These are phyloP conservation scores for Anthopleura sola DNA, from an alignment of 64 coral and sea anemone species.

Conservation along the genomic window DNA sequence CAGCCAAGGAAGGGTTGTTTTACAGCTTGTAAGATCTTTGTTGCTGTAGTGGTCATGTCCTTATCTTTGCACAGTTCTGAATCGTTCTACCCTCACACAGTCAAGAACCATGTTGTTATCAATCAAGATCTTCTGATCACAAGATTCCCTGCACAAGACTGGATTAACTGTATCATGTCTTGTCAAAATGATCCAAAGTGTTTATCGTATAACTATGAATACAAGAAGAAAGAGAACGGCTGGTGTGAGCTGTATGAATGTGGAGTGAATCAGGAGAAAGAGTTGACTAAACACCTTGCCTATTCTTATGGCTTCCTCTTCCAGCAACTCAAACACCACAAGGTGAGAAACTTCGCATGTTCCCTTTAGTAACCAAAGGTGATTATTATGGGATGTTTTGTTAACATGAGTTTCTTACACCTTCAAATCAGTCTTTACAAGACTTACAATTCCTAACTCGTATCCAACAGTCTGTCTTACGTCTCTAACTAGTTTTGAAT, in stretches of 20 bases:
- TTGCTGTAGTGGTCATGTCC: neutral
- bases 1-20: neutral
- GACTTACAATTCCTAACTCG: too few species aligned
- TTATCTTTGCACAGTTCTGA: neutral
- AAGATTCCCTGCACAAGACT: neutral
- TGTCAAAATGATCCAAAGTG: constrained; percentile 16
- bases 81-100: neutral
- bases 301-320: constrained; percentile 2
- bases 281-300: neutral
- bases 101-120: constrained; percentile 1
- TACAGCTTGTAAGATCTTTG: neutral
- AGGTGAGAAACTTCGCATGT: neutral
- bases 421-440: too few species aligned
- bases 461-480: too few species aligned
- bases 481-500: too few species aligned
- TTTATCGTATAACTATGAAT: neutral
- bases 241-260: neutral
- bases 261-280: neutral
- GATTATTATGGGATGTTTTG: too few species aligned
- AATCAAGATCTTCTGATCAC: neutral
- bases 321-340: neutral
- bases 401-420: too few species aligned
- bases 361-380: too few species aligned
- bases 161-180: constrained; percentile 16
- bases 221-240: neutral